These are phyloP conservation scores for Ctenosaura bakeri DNA, from an alignment of 2,797 vertebrate genomes.

Conservation along the genomic window DNA sequence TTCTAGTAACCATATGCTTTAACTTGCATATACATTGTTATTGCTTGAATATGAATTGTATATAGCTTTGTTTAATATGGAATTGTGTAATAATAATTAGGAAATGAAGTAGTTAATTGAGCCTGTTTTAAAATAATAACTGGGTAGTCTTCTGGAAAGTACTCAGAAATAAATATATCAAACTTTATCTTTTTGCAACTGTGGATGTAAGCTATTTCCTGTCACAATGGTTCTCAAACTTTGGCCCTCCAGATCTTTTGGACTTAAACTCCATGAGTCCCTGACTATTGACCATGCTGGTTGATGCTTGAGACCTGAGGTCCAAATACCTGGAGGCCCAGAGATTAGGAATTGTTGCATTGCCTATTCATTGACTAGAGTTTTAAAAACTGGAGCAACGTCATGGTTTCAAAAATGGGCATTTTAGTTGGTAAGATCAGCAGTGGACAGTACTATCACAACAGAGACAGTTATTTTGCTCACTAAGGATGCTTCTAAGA, in stretches of 20 bases:
- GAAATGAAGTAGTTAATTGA: not conserved
- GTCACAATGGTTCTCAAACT: not conserved
- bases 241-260: not conserved
- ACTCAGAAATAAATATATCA: not conserved
- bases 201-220: not conserved
- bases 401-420: not conserved
- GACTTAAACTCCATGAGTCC: not conserved
- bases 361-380: not conserved
- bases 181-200: not conserved
- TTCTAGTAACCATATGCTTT: not conserved
- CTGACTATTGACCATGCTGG: not conserved
- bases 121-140: not conserved
- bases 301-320: not conserved
- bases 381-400: slow-evolving; percentile 1
- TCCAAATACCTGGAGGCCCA: not conserved
- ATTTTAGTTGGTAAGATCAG: not conserved
- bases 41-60: slow-evolving; percentile 1
- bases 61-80: not conserved
- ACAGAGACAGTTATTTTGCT: not conserved
- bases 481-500: not conserved
- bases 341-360: not conserved
- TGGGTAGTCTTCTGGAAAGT: not conserved
- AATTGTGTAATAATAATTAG: slow-evolving; percentile 3
- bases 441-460: not conserved
- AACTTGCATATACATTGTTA: not conserved